Base-by-base conservation (phyloP, 2,797 vertebrate genomes). In the Liasis olivaceus region DNA sequence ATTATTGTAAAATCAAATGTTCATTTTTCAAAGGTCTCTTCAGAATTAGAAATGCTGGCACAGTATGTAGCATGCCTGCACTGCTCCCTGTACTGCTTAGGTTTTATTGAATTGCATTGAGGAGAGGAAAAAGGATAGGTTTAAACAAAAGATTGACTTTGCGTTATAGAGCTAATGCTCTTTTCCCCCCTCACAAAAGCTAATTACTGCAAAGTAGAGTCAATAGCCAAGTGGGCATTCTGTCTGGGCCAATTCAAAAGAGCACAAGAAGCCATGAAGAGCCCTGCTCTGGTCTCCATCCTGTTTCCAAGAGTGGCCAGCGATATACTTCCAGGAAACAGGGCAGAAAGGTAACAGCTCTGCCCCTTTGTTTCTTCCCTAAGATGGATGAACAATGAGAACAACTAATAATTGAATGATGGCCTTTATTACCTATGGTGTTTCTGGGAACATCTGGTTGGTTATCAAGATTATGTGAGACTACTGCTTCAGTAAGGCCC, bases 1-100 rank as follows among this genome's bases (percentile, higher is more conserved):
- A 93, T 94, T 95, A 95, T 14, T 94, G 94, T 96, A 95, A 97
- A 95, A 96, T 95, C 93, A 95, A 95, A 96, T 93, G 92, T 91
- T 93, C 95, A 28, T 93, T 96, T 96, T 96, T 95, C 85, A 90
- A 54, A 94, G 93, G 93, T 60, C 93, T 89, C 88, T 58, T 94
- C 88, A 95, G 94, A 90, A 3, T 2, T 92, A 72, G 92, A 85
- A 92, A 31, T 94, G 94, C 93, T 93, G 95, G 93, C 90, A 92
- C 47, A 93, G 69, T 93, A 90, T 93, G 92, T 0, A 95, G 87
- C 72, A 89, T 95, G 91, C 54, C 92, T 81, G 77, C 86, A 93
- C 36, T 81, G 69, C 64, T 31, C 42, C 0, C 28, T 89, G 84
- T 72, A 91, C 87, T 54, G 8, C 69, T 92, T 62, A 86, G 56